Evolutionary conservation across 2,797 vertebrate species (phyloP).

Genomic region (Chaenodraco wilsoni): DNA sequence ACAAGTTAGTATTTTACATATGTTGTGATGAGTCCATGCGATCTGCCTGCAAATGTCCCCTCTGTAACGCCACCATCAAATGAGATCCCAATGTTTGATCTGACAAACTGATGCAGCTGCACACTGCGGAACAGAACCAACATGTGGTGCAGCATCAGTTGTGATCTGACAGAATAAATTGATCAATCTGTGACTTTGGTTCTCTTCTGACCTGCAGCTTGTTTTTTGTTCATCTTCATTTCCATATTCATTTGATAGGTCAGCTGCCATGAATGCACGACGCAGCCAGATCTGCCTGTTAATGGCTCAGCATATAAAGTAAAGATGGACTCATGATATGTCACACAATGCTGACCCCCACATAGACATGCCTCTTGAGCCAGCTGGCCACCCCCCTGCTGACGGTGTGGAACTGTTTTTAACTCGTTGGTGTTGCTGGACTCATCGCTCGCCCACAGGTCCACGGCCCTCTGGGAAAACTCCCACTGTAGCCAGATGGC

Average conservation of each 20-base stretch:
- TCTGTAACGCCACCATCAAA: neutral
- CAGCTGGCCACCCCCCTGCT: constrained; percentile 25
- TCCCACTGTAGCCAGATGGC: constrained; percentile 68
- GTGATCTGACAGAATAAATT: constrained; percentile 13
- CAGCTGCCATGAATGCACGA: constrained; percentile 14
- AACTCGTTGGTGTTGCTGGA: constrained; percentile 42
- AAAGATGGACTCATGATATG: constrained; percentile 34
- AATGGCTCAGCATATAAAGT: constrained; percentile 34
- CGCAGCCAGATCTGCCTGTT: constrained; percentile 22
- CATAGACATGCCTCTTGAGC: constrained; percentile 29
- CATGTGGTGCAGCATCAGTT: neutral
- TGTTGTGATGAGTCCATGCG: neutral
- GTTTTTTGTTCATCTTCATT: neutral
- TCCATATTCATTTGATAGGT: constrained; percentile 2
- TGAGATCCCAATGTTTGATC: neutral
- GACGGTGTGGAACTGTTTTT: constrained; percentile 42
- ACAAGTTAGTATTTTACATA: no score
- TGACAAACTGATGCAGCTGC: neutral
- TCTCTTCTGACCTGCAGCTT: neutral
- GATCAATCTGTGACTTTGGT: neutral
- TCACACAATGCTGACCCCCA: constrained; percentile 31
- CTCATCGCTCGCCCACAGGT: constrained; percentile 46
- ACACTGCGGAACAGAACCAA: neutral
- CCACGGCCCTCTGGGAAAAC: constrained; percentile 49
- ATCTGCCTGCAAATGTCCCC: neutral